A percentile compares a stretch with the other conserved stretches of the same genome.
These are phyloP conservation scores for Dufourea novaeangliae DNA, from an alignment of 1,140 invertebrate genomes.

Conservation along the genomic window DNA sequence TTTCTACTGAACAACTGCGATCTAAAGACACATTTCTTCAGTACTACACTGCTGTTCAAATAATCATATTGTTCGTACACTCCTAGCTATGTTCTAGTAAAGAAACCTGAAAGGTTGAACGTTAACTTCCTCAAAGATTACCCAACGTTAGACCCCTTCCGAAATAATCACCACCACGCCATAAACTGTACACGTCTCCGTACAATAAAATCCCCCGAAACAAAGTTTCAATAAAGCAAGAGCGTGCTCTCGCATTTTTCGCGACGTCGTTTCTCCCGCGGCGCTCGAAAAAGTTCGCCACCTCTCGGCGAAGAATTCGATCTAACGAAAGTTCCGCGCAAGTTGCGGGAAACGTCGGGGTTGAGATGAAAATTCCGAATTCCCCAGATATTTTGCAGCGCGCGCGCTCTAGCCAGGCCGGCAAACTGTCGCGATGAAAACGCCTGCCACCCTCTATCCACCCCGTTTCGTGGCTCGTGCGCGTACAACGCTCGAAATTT, in stretches of 20 bases:
- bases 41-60: too few relatives aligned
- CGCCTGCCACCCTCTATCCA: neutral
- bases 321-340: conserved; percentile 32
- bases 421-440: conserved; percentile 24
- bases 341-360: conserved; percentile 21
- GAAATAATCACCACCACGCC: neutral
- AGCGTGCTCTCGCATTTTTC: conserved; percentile 5
- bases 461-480: neutral
- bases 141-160: neutral
- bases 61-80: too few relatives aligned
- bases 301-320: conserved; percentile 36
- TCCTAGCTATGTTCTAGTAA: too few relatives aligned
- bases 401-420: neutral
- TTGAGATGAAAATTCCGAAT: conserved; percentile 41
- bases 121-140: neutral
- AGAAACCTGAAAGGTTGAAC: too few relatives aligned
- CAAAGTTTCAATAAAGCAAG: conserved; percentile 17
- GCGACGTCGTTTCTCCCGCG: neutral
- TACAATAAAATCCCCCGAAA: neutral
- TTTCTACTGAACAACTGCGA: too few relatives aligned
- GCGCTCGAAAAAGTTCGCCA: conserved; percentile 17
- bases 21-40: too few relatives aligned
- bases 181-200: neutral
- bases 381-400: conserved; percentile 36
- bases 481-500: conserved; percentile 6